Evolutionary conservation across 2,888 invertebrate genomes (phyloP), one percentile per base, ranked within the genome.

Genomic region (Drosophila phalerata): DNA sequence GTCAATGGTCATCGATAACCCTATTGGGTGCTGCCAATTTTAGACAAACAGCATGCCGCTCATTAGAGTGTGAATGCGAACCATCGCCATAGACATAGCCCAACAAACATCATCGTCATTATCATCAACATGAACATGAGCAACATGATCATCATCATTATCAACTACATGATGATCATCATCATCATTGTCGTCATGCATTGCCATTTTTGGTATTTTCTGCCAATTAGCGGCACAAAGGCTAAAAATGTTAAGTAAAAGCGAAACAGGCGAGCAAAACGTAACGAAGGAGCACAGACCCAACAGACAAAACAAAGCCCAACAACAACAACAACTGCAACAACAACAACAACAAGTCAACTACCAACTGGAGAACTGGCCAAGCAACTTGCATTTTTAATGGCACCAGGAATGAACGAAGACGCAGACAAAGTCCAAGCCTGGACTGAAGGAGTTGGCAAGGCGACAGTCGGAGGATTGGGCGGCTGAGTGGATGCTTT

Each of bases 121-220:
- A 28, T 28, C 40, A 38, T 73, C 17, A 38, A 57, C 43, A 55
- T 40, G 28, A 61, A 34, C 52, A 63, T 28, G 40, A 13, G 13
- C 22, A 55, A 32, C 57, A 17, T 55, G 34, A 57, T 42, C 43
- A 25, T 62, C 17, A 40, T 58, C 30, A 52, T 45, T 19, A 49
- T 37, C 57, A 38, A 43, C 22, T 45, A 38, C 38, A 37, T 25
- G 17, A 56, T 56, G 43, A 38, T 63, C 51, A 62, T 55, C 19
- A 43, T 48, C 40, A 40, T 49, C 67, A 22, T 65, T 48, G 51
- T 69, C 85, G 83, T 85, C 88, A 83, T 87, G 73, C 73, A 87
- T 85, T 81, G 79, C 90, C 91, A 90, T 90, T 88, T 90, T 90
- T 90, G 90, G 90, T 90, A 88, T 91, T 91, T 90, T 91, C 85